Percentiles rank a stretch among this genome's conserved stretches.
Conservation (phyloP, 2,113 vertebrate genomes). For the Bos indicus region DNA sequence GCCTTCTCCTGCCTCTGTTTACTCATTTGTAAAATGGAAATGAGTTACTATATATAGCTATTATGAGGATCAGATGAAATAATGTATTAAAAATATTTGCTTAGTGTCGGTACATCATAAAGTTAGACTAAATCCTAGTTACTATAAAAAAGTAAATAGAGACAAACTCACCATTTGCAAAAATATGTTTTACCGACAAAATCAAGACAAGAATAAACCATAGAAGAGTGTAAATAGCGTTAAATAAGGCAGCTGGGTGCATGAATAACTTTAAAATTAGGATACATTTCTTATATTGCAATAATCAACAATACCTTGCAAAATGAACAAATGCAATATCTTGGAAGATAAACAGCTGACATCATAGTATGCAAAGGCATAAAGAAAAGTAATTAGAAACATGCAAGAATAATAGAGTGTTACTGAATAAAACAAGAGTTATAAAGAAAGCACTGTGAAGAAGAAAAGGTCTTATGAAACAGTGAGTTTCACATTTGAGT, state of each 20-base stretch:
- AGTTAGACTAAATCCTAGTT: background rate
- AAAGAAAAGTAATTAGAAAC: background rate
- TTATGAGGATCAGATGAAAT: background rate
- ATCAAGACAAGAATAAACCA: background rate
- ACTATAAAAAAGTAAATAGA: background rate
- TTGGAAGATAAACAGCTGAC: background rate
- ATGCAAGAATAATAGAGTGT: background rate
- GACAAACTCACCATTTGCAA: background rate
- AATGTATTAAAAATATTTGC: background rate
- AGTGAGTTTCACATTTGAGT: background rate
- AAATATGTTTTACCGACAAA: background rate
- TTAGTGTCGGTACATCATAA: background rate
- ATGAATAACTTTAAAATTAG: background rate
- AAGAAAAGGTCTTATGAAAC: background rate
- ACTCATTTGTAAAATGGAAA: background rate
- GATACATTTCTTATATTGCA: background rate
- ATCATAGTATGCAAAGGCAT: background rate
- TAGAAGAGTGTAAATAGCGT: background rate
- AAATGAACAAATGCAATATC: background rate
- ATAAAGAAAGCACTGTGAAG: background rate
- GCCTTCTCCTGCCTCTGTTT: background rate
- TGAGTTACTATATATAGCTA: background rate
- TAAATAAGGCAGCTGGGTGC: background rate
- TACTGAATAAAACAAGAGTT: background rate
- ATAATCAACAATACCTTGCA: background rate